Percentiles rank a stretch among this genome's conserved stretches.
These are phyloP conservation scores for Callosobruchus maculatus DNA, from an alignment of 2,888 invertebrate genomes.

Conservation along the genomic window DNA sequence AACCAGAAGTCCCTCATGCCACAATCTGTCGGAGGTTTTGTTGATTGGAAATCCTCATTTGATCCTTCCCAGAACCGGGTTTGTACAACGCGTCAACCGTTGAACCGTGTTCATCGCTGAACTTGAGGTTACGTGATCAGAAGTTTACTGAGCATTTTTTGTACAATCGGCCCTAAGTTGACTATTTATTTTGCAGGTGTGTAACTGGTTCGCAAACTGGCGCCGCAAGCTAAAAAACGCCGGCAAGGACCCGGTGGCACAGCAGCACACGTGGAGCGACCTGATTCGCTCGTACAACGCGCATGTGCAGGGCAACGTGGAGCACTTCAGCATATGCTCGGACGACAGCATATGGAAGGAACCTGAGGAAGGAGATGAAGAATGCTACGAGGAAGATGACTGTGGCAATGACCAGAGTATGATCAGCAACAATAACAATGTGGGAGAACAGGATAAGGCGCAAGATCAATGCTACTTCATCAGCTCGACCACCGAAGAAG, in stretches of 20 bases:
- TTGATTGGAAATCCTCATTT: too few species aligned
- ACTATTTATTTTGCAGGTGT: constrained; percentile 63
- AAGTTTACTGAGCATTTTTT: too few species aligned
- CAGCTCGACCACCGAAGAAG: constrained; percentile 45
- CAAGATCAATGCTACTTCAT: constrained; percentile 46
- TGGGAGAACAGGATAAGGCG: constrained; percentile 11
- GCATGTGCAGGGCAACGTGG: constrained; percentile 73
- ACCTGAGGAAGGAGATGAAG: constrained; percentile 44
- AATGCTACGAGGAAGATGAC: constrained; percentile 21
- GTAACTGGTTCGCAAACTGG: constrained; percentile 85
- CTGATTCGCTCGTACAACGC: constrained; percentile 69
- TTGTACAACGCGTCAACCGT: too few species aligned
- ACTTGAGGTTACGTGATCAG: too few species aligned
- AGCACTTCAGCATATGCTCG: constrained; percentile 75
- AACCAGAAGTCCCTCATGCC: too few species aligned
- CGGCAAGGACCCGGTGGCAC: constrained; percentile 57
- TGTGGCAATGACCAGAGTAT: constrained; percentile 13
- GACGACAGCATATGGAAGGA: constrained; percentile 79
- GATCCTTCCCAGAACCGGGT: too few species aligned
- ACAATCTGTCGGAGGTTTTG: too few species aligned
- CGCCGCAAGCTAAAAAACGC: constrained; percentile 74
- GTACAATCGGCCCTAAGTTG: not conserved
- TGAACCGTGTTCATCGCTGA: too few species aligned
- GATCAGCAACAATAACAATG: constrained; percentile 30
- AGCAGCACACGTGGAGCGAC: constrained; percentile 70